These are phyloP conservation scores for Bombus sibiricus DNA, from an alignment of 1,140 invertebrate genomes.

Conservation along the genomic window DNA sequence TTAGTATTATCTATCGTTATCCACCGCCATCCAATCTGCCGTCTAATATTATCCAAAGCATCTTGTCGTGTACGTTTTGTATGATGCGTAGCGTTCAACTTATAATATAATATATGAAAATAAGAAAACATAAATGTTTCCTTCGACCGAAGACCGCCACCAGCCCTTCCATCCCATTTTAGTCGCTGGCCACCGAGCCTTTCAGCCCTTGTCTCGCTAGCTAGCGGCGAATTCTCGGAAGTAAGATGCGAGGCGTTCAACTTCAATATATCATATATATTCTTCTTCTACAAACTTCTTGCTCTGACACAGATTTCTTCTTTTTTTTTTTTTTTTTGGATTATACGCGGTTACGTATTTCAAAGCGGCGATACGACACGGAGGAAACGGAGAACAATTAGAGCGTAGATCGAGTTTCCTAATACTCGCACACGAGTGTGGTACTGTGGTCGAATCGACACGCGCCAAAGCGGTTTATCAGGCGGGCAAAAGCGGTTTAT, in stretches of 20 bases:
- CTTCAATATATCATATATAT: too few relatives aligned
- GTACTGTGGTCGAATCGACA: slow-evolving; percentile 40
- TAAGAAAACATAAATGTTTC: too few relatives aligned
- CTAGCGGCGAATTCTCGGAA: too few relatives aligned
- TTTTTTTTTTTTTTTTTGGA: background rate
- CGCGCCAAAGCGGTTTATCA: slow-evolving; percentile 54
- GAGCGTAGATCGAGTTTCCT: slow-evolving; percentile 27
- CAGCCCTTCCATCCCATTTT: too few relatives aligned
- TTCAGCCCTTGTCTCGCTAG: too few relatives aligned
- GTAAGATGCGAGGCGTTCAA: too few relatives aligned
- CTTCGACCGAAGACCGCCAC: too few relatives aligned
- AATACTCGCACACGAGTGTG: slow-evolving; percentile 16
- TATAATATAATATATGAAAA: rapidly evolving
- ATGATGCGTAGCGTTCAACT: too few relatives aligned
- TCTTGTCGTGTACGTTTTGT: background rate
- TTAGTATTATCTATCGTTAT: background rate
- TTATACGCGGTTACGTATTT: background rate
- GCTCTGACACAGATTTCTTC: background rate
- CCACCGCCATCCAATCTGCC: too few relatives aligned
- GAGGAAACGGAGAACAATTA: slow-evolving; percentile 18
- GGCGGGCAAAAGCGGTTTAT: slow-evolving; percentile 54
- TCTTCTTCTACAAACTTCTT: background rate
- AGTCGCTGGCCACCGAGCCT: too few relatives aligned
- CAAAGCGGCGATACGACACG: background rate
- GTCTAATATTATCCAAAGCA: background rate